Conservation (phyloP, 1,140 invertebrate species). For the Scaptodrosophila lebanonensis region DNA sequence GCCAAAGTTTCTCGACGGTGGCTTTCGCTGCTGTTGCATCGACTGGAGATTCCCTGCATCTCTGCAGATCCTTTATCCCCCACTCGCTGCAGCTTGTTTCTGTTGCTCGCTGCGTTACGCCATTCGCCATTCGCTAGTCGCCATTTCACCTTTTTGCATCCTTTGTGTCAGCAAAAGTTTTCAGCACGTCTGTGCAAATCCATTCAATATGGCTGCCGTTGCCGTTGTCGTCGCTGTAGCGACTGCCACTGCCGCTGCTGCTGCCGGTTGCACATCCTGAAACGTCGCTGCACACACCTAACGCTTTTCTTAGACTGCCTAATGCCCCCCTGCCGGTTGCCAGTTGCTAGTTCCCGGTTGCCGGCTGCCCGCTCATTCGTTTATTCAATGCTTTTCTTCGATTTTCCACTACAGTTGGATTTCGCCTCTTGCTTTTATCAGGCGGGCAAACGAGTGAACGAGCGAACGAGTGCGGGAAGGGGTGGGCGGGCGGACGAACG, state of each 20-base stretch:
- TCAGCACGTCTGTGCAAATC: conserved; percentile 72
- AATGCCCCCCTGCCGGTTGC: conserved; percentile 23
- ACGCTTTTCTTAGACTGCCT: conserved; percentile 60
- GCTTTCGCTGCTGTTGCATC: not conserved
- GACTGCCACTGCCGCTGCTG: conserved; percentile 19
- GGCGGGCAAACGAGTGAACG: not conserved
- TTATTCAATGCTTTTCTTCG: conserved; percentile 74
- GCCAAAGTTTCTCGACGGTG: conserved; percentile 39
- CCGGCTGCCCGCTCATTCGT: conserved; percentile 46
- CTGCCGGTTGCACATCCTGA: conserved; percentile 11
- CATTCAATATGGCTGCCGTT: conserved; percentile 72
- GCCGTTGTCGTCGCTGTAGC: conserved; percentile 8
- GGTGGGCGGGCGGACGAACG: conserved; percentile 28
- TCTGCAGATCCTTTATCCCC: conserved; percentile 4
- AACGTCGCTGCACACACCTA: conserved; percentile 37
- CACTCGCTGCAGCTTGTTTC: not conserved
- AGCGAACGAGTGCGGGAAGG: not conserved
- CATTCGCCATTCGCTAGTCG: no score
- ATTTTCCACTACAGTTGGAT: conserved; percentile 72
- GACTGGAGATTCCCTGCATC: conserved; percentile 5
- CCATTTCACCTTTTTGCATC: conserved; percentile 62
- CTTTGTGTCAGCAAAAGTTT: conserved; percentile 74
- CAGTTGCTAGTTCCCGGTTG: conserved; percentile 18
- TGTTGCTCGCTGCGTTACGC: conserved; percentile 36
- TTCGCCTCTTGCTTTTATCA: conserved; percentile 52